These are phyloP conservation scores for Spatulosminthurus flaviceps DNA, from an alignment of 2,888 invertebrate genomes.

Conservation along the genomic window DNA sequence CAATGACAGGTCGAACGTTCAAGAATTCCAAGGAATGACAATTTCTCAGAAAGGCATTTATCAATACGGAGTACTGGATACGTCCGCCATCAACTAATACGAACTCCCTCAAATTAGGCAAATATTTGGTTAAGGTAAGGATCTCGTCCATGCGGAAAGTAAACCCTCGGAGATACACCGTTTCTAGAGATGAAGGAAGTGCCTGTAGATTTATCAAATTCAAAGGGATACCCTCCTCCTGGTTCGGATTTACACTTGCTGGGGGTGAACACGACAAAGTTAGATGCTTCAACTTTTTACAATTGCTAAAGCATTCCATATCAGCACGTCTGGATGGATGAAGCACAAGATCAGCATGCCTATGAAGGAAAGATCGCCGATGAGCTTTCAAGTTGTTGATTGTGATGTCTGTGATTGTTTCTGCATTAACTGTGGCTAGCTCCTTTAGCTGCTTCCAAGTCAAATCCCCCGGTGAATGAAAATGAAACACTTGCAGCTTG, in stretches of 20 bases:
- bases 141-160: conserved; percentile 53
- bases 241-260: conserved; percentile 31
- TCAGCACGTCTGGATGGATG: conserved; percentile 27
- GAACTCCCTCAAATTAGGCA: conserved; percentile 54
- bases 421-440: conserved; percentile 50
- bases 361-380: background rate
- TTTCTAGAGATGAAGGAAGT: conserved; percentile 52
- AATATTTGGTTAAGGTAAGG: conserved; percentile 46
- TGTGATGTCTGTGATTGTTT: conserved; percentile 51
- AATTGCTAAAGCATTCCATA: conserved; percentile 54
- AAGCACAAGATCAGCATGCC: background rate
- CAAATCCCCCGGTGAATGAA: conserved; percentile 58
- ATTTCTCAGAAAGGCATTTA: conserved; percentile 53
- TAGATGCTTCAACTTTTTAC: conserved; percentile 52
- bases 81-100: conserved; percentile 55
- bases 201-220: conserved; percentile 29
- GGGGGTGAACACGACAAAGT: conserved; percentile 51
- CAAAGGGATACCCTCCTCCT: conserved; percentile 33
- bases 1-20: conserved; percentile 54
- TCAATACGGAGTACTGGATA: conserved; percentile 56
- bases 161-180: conserved; percentile 55
- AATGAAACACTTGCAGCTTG: conserved; percentile 54
- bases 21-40: conserved; percentile 55
- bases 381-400: conserved; percentile 51
- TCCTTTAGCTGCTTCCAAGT: conserved; percentile 44